These are phyloP conservation scores for Hirtodrosophila cameraria DNA, from an alignment of 2,888 invertebrate species.

Conservation along the genomic window DNA sequence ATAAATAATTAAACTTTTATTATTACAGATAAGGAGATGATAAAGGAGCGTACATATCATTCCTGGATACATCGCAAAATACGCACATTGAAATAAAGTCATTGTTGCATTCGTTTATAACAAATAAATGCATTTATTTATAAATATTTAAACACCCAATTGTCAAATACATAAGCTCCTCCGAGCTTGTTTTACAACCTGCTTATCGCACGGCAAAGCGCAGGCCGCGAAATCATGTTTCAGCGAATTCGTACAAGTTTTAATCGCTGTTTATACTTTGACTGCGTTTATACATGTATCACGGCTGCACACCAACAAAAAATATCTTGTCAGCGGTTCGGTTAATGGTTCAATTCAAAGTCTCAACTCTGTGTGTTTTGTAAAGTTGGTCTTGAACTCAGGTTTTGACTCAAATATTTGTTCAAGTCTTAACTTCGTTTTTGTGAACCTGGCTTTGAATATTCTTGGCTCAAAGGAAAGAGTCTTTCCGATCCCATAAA, in stretches of 20 bases:
- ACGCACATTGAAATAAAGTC: slow-evolving; percentile 57
- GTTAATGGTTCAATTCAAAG: no score
- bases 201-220: slow-evolving; percentile 44
- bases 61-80: slow-evolving; percentile 82
- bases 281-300: slow-evolving; percentile 18
- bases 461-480: no score
- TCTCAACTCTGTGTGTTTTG: no score
- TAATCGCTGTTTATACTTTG: slow-evolving; percentile 51
- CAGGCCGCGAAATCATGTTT: slow-evolving; percentile 63
- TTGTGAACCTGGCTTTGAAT: no score
- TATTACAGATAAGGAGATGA: slow-evolving; percentile 72
- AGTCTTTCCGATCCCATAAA: no score
- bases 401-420: no score
- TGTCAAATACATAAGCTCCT: slow-evolving; percentile 8
- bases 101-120: neutral
- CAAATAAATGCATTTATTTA: slow-evolving; percentile 12
- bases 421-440: no score
- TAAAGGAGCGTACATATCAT: slow-evolving; percentile 79
- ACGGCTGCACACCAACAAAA: no score
- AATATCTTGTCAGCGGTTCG: no score
- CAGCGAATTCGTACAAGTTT: slow-evolving; percentile 70
- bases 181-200: slow-evolving; percentile 45
- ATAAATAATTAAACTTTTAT: neutral
- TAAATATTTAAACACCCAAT: slow-evolving; percentile 22
- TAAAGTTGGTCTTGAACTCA: no score